Percentiles rank a stretch among this genome's conserved stretches.
phyloP scores from a whole-genome alignment of 2,888 invertebrate genomes.

The Limenitis camilla region DNA sequence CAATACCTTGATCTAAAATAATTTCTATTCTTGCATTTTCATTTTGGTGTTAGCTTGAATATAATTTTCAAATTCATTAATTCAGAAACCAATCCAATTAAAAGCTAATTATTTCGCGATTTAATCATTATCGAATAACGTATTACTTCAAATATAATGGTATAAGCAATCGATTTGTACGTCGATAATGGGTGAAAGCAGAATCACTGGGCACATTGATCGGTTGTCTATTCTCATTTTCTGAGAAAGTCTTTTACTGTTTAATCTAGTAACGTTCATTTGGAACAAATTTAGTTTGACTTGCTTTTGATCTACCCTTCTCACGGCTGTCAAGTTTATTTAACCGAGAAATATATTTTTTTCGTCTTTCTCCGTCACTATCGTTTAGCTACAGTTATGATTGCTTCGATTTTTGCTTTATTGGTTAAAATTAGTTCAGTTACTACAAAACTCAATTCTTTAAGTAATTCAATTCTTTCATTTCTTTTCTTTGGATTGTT shows the following conservation, averaged over 20 bases:
- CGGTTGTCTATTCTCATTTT: conserved; percentile 50
- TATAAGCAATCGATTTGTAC: conserved; percentile 2
- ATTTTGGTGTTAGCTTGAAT: too few species aligned
- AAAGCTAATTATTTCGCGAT: conserved; percentile 13
- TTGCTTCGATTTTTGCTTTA: too few species aligned
- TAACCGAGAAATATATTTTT: too few species aligned
- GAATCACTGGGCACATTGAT: conserved; percentile 44
- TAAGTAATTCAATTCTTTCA: too few species aligned
- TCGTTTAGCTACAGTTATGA: too few species aligned
- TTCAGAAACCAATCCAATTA: conserved; percentile 13
- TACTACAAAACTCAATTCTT: too few species aligned
- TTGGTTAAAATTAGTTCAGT: too few species aligned
- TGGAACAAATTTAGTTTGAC: conserved; percentile 40
- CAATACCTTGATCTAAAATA: too few species aligned
- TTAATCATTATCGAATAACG: conserved; percentile 4
- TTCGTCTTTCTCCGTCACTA: too few species aligned
- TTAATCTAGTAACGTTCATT: conserved; percentile 51
- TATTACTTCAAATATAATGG: conserved; percentile 14
- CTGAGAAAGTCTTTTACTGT: conserved; percentile 51
- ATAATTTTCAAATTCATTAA: neutral
- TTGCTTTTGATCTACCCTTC: conserved; percentile 32
- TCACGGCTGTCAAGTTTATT: too few species aligned
- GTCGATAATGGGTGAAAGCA: conserved; percentile 50
- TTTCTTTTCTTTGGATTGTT: too few species aligned
- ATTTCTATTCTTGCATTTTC: too few species aligned